Percentiles rank a stretch among this genome's conserved stretches.
phyloP scores from a whole-genome alignment of 1,140 invertebrate genomes.

The Macrobrachium nipponense region DNA sequence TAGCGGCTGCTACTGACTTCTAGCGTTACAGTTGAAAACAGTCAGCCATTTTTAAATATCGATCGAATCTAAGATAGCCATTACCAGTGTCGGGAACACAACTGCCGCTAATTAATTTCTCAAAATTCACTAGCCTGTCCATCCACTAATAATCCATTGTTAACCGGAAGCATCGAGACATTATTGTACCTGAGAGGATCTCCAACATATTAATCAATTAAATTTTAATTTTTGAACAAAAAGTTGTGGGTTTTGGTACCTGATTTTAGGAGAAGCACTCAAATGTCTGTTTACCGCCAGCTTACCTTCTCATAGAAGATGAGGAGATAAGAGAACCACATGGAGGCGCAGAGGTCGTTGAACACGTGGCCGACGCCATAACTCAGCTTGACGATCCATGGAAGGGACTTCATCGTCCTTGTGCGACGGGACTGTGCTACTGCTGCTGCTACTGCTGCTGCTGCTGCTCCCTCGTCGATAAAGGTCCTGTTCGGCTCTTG shows the following conservation, averaged over 20 bases:
- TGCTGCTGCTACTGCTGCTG: too few relatives aligned
- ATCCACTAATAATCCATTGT: too few relatives aligned
- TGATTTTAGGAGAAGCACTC: too few relatives aligned
- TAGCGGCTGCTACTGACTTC: too few relatives aligned
- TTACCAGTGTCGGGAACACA: not conserved
- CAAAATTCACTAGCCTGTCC: not conserved
- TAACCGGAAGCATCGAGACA: too few relatives aligned
- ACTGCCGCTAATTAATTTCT: not conserved
- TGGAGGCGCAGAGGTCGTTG: slow-evolving; percentile 94
- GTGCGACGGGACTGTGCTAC: too few relatives aligned
- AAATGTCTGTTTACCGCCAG: not conserved
- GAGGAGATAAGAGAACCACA: slow-evolving; percentile 97
- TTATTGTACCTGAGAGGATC: too few relatives aligned
- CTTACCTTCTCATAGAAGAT: slow-evolving; percentile 88
- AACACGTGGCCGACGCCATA: slow-evolving; percentile 84
- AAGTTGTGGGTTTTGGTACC: too few relatives aligned
- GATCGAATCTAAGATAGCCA: too few relatives aligned
- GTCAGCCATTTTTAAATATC: not conserved
- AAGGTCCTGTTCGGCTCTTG: not conserved
- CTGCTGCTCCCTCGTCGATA: not conserved
- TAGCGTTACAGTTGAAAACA: too few relatives aligned
- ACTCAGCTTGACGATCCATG: slow-evolving; percentile 26
- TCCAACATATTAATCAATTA: too few relatives aligned
- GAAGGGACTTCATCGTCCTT: slow-evolving; percentile 20
- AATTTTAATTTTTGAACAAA: too few relatives aligned